Conservation (phyloP, 2,888 invertebrate genomes). For the Ophraella communa region DNA sequence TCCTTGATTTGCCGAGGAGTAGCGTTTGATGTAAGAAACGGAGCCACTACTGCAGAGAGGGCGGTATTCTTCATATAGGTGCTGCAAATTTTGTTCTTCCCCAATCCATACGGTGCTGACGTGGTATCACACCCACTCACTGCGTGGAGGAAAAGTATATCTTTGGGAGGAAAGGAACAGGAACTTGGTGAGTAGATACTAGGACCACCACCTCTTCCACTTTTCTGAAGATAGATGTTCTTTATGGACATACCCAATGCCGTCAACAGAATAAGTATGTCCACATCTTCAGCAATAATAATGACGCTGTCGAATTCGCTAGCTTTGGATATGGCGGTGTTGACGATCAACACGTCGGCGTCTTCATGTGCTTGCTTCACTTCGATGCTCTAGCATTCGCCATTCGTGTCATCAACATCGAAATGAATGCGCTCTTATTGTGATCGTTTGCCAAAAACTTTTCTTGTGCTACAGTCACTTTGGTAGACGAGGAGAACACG, state of each 20-base stretch:
- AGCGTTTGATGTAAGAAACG: no score
- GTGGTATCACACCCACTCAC: background rate
- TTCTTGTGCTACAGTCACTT: background rate
- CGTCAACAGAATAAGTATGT: background rate
- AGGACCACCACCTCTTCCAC: slow-evolving; percentile 3
- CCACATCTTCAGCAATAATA: background rate
- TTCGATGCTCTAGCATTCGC: background rate
- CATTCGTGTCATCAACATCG: slow-evolving; percentile 4
- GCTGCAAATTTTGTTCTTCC: no score
- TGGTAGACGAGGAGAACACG: background rate
- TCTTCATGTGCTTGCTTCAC: background rate
- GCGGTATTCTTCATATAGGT: no score
- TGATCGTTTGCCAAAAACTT: slow-evolving; percentile 1
- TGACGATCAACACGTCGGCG: slow-evolving; percentile 3
- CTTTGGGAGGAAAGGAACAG: slow-evolving; percentile 3
- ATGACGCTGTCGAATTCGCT: background rate
- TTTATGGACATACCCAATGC: slow-evolving; percentile 10
- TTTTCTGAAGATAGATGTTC: slow-evolving; percentile 2
- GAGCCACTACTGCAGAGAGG: no score
- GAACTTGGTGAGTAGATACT: slow-evolving; percentile 4
- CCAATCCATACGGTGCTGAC: slow-evolving; percentile 13
- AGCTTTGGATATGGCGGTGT: slow-evolving; percentile 5
- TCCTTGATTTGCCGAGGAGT: no score
- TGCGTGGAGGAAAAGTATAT: no score
- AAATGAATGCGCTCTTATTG: background rate